Evolutionary conservation across 2,113 vertebrate species (phyloP), one percentile per base, ranked within the genome.

Genomic region (Leptodactylus fuscus): DNA sequence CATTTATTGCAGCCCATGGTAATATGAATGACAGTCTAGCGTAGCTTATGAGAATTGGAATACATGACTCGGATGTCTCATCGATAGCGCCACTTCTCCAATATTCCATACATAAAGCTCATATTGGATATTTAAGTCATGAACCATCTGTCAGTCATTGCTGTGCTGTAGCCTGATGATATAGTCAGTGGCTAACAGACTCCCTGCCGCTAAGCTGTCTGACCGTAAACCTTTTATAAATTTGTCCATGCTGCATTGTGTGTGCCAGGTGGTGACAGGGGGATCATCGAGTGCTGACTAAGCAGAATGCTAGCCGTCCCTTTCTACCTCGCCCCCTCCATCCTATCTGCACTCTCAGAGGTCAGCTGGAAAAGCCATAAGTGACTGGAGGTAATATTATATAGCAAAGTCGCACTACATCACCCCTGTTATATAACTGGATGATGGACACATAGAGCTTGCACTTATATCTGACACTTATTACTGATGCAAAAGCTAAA

Each of bases 211-310:
- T 77, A 67, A 69, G 32, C 48, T 15, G 70, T 6, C 60, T 70
- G 83, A 34, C 83, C 65, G n/a, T 70, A 79, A 85, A 70, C 83
- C 83, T 78, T 85, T 85, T 85, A 79, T 71, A 80, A 85, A 80
- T 80, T 16, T 85, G 83, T 51, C 83, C 83, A 85, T 70, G 62
- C 24, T 44, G 83, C 83, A 85, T 70, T 70, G 83, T 85, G 75
- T 71, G 75, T 85, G 75, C 83, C 83, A 85, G 75, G 83, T 79
- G 76, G 22, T 60, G 82, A 46, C 81, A 74, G 58, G 10, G 76
- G 75, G 75, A 79, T 85, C 46, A 70, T 11, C 10, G 24, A 16
- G 20, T 79, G 75, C 75, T 79, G 75, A 85, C 48, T 70, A 44
- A 44, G 83, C 75, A 77, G 48, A 85, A 70, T 24, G 46, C 62